A percentile compares a stretch with the other conserved stretches of the same genome.
Conservation (phyloP, 1,140 invertebrate species). For the Aleiodes sp. region DNA sequence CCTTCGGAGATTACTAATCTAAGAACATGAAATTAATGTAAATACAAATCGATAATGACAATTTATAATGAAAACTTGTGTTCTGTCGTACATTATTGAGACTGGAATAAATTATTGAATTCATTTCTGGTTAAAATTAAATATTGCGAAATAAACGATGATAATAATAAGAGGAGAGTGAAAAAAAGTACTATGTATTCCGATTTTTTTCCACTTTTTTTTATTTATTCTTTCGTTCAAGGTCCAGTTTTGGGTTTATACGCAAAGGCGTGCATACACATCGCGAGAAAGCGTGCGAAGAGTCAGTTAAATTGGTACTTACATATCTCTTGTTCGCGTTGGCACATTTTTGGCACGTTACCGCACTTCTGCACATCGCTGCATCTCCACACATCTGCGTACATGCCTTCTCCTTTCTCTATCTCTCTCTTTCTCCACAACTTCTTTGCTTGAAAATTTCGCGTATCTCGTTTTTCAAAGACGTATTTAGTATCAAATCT, state of each 20-base stretch:
- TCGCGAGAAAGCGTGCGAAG: not conserved
- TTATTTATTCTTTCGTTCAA: constrained; percentile 29
- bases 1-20: constrained; percentile 14
- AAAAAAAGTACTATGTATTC: too few relatives aligned
- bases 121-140: constrained; percentile 14
- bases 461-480: constrained; percentile 45
- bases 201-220: too few relatives aligned
- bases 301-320: constrained; percentile 63
- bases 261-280: not conserved
- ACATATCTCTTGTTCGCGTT: constrained; percentile 59
- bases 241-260: constrained; percentile 25
- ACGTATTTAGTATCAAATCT: constrained; percentile 50
- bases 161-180: not conserved
- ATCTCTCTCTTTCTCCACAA: too few relatives aligned
- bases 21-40: constrained; percentile 30
- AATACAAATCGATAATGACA: constrained; percentile 23
- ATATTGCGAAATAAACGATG: not conserved
- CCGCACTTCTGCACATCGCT: constrained; percentile 23
- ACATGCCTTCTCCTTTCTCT: constrained; percentile 22
- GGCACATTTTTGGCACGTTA: constrained; percentile 64
- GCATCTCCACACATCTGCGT: constrained; percentile 45
- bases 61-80: constrained; percentile 15
- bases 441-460: constrained; percentile 24
- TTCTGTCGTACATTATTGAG: not conserved
- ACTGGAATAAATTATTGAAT: not conserved